Base-by-base conservation (phyloP, 37 sponge, comb jelly and placozoan species). In the Ephydatia muelleri region DNA sequence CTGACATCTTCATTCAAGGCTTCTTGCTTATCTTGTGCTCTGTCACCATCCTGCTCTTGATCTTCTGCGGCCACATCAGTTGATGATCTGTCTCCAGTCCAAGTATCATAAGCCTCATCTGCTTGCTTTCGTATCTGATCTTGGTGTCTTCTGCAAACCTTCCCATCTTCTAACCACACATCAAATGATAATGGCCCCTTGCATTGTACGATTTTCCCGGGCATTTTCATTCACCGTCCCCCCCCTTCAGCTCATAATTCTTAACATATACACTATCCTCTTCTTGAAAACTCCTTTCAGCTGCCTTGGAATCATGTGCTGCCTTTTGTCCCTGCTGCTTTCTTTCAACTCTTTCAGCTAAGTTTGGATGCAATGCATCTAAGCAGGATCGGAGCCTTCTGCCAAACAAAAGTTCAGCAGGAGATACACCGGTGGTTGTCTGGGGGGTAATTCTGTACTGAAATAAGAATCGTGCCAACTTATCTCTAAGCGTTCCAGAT, bases 371-470 rank as follows among this genome's bases (percentile, higher is more conserved):
- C 12, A 57, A 57, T 57, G 57, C 57, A 57, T 57, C 57, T 57
- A 57, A 57, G 16, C 57, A 0, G 57, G 57, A 57, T 57, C 19
- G 57, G 16, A 33, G 72, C 30, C 72, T 30, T 79, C 80, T 27
- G 29, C 40, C 65, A 57, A 64, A 79, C 65, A 79, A 22, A 26
- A 82, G 73, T 74, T 82, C 73, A 35, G 36, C 4, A 28, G 83
- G 83, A 31, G 73, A 28, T 38, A 82, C 71, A 38, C 83, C 83
- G 75, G 83, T 30, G 29, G 83, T 72, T 28, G 72, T 82, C 29
- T 82, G 83, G 27, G 73, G 72, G 32, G 39, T 29, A 28, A 74
- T 30, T 49, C 75, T 35, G 30, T 83, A 83, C 22, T 83, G 40
- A 29, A 83, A 74, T 11, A 83, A 37, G n/a, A 73, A 23, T 32